Percentiles rank a stretch among this genome's conserved stretches.
Evolutionary conservation across 2,113 vertebrate genomes (phyloP).

Genomic region (Chrysochloris asiatica): DNA sequence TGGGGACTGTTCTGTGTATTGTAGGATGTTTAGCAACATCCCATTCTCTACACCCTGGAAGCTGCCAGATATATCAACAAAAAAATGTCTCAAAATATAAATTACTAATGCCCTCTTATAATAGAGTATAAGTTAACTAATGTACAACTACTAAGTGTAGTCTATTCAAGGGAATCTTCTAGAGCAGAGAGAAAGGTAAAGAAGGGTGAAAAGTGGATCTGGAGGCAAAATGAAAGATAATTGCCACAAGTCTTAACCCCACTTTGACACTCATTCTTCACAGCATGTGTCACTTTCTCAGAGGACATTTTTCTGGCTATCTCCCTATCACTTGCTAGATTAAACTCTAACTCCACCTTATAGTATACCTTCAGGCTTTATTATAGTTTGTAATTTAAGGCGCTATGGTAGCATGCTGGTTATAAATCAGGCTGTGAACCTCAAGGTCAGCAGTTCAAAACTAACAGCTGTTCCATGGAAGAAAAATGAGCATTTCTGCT

Average conservation of each 20-base stretch:
- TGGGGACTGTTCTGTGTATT: not conserved
- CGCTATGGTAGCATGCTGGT: too few relatives aligned
- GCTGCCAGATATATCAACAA: not conserved
- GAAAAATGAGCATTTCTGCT: too few relatives aligned
- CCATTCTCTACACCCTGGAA: not conserved
- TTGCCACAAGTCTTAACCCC: not conserved
- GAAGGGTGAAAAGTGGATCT: not conserved
- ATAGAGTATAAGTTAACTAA: too few relatives aligned
- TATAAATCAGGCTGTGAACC: too few relatives aligned
- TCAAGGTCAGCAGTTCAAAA: too few relatives aligned
- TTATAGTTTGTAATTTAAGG: not conserved
- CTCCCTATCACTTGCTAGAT: not conserved
- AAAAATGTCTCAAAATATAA: not conserved
- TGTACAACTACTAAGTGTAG: not conserved
- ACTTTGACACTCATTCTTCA: not conserved
- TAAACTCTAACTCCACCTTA: not conserved
- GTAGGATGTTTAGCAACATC: not conserved
- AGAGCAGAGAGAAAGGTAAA: not conserved
- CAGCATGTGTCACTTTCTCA: not conserved
- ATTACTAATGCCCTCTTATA: too few relatives aligned
- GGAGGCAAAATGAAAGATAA: not conserved
- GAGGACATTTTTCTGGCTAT: not conserved
- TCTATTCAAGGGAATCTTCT: not conserved
- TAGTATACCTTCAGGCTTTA: not conserved
- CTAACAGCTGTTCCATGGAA: too few relatives aligned